phyloP scores from a whole-genome alignment of 2,113 vertebrate species.

The Python bivittatus region DNA sequence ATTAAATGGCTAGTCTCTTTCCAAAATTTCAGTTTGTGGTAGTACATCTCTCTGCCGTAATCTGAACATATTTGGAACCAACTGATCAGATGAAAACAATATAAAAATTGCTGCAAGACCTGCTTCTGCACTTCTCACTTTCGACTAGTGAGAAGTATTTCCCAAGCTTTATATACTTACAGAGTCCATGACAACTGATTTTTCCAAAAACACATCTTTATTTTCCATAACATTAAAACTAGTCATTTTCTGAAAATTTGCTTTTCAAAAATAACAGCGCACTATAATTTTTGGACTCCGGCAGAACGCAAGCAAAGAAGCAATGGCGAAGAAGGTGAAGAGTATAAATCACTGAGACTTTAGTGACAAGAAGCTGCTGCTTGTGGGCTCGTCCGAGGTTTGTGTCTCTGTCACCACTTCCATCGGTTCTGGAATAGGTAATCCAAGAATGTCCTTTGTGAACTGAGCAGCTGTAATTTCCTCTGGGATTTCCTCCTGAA shows the following conservation, averaged over 20 bases:
- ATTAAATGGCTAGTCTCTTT: background rate
- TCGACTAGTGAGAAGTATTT: background rate
- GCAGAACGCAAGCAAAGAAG: background rate
- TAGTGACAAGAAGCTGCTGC: fast-evolving
- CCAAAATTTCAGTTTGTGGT: background rate
- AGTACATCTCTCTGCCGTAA: no score
- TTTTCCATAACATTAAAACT: background rate
- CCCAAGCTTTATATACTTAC: background rate
- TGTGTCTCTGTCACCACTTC: background rate
- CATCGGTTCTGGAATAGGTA: constrained; percentile 61
- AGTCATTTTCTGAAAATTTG: background rate
- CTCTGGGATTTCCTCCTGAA: constrained; percentile 79
- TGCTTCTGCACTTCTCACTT: background rate
- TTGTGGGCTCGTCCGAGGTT: background rate
- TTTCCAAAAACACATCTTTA: background rate
- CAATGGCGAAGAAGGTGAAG: background rate
- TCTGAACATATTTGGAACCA: no score
- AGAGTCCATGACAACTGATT: background rate
- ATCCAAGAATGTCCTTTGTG: constrained; percentile 80
- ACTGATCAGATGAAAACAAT: no score
- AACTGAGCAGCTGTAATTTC: constrained; percentile 84
- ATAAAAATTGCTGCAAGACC: no score
- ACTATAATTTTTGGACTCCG: no score
- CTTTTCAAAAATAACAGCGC: background rate
- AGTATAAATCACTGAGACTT: background rate